These are phyloP conservation scores for Malacoraja senta DNA, from an alignment of 2,797 vertebrate genomes.

Conservation along the genomic window DNA sequence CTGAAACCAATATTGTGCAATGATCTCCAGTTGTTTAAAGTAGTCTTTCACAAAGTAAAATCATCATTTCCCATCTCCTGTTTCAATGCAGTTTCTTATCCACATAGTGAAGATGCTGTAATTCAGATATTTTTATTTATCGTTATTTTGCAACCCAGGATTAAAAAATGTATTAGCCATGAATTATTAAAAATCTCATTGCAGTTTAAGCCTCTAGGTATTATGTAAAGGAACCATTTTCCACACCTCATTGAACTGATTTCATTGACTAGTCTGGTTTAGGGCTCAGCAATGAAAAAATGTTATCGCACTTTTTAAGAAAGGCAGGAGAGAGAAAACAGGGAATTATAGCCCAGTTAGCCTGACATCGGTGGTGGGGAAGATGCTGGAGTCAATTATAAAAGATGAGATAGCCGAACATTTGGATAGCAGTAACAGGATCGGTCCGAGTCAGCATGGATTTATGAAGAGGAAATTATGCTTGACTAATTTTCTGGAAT, in stretches of 20 bases:
- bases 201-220: neutral
- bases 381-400: too few relatives aligned
- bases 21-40: neutral
- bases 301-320: neutral
- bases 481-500: too few relatives aligned
- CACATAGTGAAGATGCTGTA: neutral
- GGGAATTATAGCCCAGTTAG: too few relatives aligned
- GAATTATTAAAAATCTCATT: neutral
- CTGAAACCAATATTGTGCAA: neutral
- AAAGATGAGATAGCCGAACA: too few relatives aligned
- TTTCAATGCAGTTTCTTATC: neutral
- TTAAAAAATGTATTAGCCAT: neutral
- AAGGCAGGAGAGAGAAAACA: too few relatives aligned
- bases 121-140: neutral
- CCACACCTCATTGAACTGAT: slow-evolving; percentile 8
- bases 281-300: neutral
- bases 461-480: too few relatives aligned
- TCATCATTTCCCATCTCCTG: neutral
- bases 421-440: too few relatives aligned
- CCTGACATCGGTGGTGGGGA: too few relatives aligned
- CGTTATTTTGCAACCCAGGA: neutral
- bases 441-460: too few relatives aligned
- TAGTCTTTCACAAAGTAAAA: neutral
- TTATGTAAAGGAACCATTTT: neutral
- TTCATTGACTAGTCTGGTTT: neutral